Percentiles rank a stretch among this genome's conserved stretches.
Evolutionary conservation across 2,113 vertebrate genomes (phyloP).

Genomic region (Scytalopus superciliaris): DNA sequence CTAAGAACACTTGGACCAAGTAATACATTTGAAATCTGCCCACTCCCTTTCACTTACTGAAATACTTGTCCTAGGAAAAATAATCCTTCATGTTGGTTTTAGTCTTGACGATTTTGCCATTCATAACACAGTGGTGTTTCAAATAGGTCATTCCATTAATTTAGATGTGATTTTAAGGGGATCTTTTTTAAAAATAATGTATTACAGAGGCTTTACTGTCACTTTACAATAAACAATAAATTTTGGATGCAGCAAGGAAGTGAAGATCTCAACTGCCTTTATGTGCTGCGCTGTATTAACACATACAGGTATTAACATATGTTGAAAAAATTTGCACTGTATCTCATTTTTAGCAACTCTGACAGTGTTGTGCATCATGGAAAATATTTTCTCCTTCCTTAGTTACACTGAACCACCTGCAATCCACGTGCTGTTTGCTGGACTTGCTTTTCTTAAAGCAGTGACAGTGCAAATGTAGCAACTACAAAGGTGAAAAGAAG

Average conservation of each 20-base stretch:
- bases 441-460: neutral
- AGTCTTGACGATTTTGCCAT: neutral
- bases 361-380: neutral
- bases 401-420: neutral
- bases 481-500: neutral
- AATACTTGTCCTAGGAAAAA: neutral
- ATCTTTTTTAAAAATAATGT: neutral
- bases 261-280: neutral
- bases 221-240: neutral
- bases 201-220: neutral
- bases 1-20: neutral
- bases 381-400: neutral
- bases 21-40: neutral
- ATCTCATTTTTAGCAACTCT: neutral
- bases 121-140: neutral
- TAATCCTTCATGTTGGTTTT: neutral
- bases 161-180: neutral
- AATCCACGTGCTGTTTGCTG: neutral
- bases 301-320: accelerated
- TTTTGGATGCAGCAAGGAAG: neutral
- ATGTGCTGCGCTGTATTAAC: accelerated
- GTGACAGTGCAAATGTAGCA: neutral
- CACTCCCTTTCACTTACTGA: neutral
- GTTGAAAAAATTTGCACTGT: neutral
- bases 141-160: neutral